Evolutionary conservation across 2,797 vertebrate species (phyloP).

Genomic region (Echeneis naucrates): DNA sequence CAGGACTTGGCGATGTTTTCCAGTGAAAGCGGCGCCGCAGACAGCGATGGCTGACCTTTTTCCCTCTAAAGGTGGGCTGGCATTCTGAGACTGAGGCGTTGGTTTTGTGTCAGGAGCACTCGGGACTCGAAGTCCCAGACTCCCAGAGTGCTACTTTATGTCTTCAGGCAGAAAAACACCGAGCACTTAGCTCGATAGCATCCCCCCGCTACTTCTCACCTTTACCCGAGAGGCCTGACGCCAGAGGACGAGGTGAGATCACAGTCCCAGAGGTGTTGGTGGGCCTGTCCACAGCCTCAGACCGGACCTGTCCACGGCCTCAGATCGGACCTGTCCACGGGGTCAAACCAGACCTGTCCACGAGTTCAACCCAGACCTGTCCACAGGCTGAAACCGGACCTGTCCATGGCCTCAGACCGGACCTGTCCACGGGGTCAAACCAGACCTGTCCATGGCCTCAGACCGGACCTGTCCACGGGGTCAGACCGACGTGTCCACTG

Average conservation of each 20-base stretch:
- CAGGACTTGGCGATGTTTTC: not conserved
- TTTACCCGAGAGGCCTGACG: slow-evolving; percentile 52
- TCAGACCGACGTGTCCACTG: too few relatives aligned
- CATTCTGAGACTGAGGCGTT: slow-evolving; percentile 66
- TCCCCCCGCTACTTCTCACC: slow-evolving; percentile 65
- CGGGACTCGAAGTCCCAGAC: slow-evolving; percentile 64
- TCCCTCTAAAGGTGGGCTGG: slow-evolving; percentile 61
- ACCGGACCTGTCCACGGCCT: too few relatives aligned
- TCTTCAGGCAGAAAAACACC: slow-evolving; percentile 78
- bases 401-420: too few relatives aligned
- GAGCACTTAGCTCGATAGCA: slow-evolving; percentile 82
- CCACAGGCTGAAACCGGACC: too few relatives aligned
- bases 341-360: too few relatives aligned
- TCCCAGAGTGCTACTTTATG: slow-evolving; percentile 79
- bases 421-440: too few relatives aligned
- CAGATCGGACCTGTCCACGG: too few relatives aligned
- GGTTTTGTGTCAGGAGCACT: slow-evolving; percentile 75
- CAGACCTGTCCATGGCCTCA: too few relatives aligned
- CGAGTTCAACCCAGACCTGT: too few relatives aligned
- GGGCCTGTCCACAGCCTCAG: too few relatives aligned
- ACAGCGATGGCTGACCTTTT: slow-evolving; percentile 56
- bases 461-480: too few relatives aligned
- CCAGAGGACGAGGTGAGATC: slow-evolving; percentile 63
- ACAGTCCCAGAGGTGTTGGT: slow-evolving; percentile 72
- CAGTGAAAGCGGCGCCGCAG: not conserved